Conservation (phyloP, 2,113 vertebrate genomes). For the Macrotis lagotis region DNA sequence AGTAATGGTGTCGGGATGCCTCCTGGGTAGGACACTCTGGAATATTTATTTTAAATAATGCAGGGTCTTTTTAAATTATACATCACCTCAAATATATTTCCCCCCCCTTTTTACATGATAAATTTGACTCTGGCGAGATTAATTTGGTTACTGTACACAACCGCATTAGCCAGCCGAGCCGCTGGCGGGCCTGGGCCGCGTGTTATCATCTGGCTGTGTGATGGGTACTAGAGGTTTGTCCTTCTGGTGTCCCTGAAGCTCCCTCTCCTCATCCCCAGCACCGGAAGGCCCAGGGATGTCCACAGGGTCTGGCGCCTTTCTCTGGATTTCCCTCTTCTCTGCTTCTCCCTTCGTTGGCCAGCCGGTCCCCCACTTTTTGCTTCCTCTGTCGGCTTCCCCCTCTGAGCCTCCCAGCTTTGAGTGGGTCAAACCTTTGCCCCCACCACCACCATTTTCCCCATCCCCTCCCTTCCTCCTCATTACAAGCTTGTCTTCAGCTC, state of each 20-base stretch:
- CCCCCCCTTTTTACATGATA: slow-evolving; percentile 78
- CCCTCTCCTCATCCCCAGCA: background rate
- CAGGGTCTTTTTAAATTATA: slow-evolving; percentile 84
- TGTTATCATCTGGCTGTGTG: slow-evolving; percentile 17
- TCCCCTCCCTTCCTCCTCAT: background rate
- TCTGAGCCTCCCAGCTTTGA: background rate
- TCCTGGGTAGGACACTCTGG: slow-evolving; percentile 64
- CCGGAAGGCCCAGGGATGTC: background rate
- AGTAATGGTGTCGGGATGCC: slow-evolving; percentile 78
- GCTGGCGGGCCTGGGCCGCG: slow-evolving; percentile 52
- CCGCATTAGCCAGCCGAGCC: slow-evolving; percentile 55
- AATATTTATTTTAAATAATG: slow-evolving; percentile 84
- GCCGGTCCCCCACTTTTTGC: background rate
- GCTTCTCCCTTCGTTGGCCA: background rate
- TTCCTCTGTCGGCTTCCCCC: background rate
- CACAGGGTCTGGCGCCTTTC: background rate
- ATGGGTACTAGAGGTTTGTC: slow-evolving; percentile 15
- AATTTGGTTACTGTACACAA: slow-evolving; percentile 77
- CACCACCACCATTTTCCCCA: background rate
- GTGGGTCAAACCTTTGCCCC: background rate
- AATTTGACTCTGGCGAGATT: slow-evolving; percentile 81
- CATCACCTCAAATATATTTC: slow-evolving; percentile 82
- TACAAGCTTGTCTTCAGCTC: background rate
- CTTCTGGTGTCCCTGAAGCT: background rate
- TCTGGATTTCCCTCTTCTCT: background rate